phyloP scores from a whole-genome alignment of 2,113 vertebrate genomes.

The Phocoena phocoena region DNA sequence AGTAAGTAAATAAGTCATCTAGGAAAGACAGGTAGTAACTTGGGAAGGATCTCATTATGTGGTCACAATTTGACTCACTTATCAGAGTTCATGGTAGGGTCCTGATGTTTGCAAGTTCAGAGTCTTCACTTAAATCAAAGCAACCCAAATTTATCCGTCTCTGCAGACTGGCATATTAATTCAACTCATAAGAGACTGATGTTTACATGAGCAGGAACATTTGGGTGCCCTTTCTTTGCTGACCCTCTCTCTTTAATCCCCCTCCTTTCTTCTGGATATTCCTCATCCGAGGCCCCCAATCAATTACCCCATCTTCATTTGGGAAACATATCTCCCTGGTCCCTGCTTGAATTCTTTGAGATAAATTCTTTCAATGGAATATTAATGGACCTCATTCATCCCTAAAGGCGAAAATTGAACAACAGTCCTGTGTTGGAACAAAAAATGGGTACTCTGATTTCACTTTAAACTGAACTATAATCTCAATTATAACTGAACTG shows the following conservation, averaged over 20 bases:
- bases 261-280: background rate
- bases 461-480: background rate
- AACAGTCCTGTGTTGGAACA: background rate
- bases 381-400: background rate
- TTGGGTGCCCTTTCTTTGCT: background rate
- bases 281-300: background rate
- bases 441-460: background rate
- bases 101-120: background rate
- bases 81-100: background rate
- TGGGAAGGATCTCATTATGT: background rate
- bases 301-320: background rate
- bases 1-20: background rate
- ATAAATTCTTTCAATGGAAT: background rate
- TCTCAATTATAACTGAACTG: background rate
- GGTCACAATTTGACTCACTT: background rate
- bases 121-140: background rate
- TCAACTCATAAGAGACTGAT: background rate
- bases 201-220: background rate
- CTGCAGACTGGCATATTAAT: background rate
- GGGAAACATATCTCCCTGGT: background rate
- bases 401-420: background rate
- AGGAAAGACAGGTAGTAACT: background rate
- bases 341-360: background rate
- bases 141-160: background rate
- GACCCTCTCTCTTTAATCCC: background rate